These are phyloP conservation scores for Peromyscus melanophrys DNA, from an alignment of 2,797 vertebrate genomes.

Conservation along the genomic window DNA sequence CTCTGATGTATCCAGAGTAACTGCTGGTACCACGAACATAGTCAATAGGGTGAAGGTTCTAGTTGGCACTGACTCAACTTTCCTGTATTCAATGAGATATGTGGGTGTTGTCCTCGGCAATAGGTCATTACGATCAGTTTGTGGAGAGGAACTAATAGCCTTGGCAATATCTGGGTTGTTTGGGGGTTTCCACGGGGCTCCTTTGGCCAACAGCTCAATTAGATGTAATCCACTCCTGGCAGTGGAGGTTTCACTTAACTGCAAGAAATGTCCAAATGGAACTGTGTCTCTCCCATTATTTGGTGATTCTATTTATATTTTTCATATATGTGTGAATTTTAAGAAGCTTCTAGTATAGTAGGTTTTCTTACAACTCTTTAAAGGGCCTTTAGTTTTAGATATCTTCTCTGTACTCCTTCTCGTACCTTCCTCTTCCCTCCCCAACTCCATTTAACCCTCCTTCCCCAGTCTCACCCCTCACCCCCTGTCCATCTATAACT, in stretches of 20 bases:
- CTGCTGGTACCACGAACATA: not conserved
- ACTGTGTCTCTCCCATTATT: not conserved
- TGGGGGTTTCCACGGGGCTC: not conserved
- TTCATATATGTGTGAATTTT: not conserved
- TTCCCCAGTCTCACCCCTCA: not conserved
- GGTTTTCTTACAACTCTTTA: not conserved
- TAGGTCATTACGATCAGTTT: not conserved
- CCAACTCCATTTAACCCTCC: not conserved
- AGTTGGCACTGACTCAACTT: not conserved
- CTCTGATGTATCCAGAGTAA: not conserved
- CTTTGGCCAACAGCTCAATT: not conserved
- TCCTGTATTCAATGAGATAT: not conserved
- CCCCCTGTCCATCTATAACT: not conserved
- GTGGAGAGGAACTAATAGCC: not conserved
- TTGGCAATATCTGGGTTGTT: not conserved
- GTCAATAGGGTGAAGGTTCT: not conserved
- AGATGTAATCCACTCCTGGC: not conserved
- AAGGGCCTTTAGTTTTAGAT: not conserved
- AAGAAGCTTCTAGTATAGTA: not conserved
- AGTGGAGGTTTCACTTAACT: not conserved
- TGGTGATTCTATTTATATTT: not conserved
- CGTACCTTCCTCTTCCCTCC: not conserved
- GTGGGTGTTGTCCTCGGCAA: not conserved
- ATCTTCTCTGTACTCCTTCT: not conserved
- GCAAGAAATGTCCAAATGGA: not conserved